These are phyloP conservation scores for Callinectes sapidus DNA, from an alignment of 2,888 invertebrate genomes.

Conservation along the genomic window DNA sequence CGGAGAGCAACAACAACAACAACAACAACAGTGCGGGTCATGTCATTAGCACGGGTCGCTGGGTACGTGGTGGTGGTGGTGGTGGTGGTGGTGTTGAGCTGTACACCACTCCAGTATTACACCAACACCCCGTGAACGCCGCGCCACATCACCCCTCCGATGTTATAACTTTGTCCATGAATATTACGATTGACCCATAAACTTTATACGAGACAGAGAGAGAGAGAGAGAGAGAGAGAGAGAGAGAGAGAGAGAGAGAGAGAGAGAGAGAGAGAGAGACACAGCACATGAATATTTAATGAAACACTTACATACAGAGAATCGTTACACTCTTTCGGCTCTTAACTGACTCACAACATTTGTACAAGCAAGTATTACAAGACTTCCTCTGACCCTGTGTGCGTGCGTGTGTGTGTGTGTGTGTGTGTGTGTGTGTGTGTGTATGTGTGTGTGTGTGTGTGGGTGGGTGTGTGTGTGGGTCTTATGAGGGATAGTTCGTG, in stretches of 20 bases:
- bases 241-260: constrained; percentile 38
- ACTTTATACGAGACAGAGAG: constrained; percentile 5
- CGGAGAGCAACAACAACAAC: neutral
- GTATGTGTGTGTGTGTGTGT: neutral
- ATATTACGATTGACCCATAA: neutral
- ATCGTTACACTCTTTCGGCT: neutral
- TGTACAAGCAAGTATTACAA: neutral
- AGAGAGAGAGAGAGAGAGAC: constrained; percentile 31
- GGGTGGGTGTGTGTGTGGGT: too few relatives aligned
- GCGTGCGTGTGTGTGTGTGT: neutral
- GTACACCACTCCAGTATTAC: neutral
- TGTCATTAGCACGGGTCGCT: neutral
- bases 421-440: neutral
- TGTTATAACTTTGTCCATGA: neutral
- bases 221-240: constrained; percentile 37
- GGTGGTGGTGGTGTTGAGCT: neutral
- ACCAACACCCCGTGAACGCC: neutral
- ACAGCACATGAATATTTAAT: neutral
- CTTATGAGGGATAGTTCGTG: too few relatives aligned
- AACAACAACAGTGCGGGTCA: neutral
- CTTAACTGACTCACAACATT: neutral
- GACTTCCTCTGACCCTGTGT: neutral
- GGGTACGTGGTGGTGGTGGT: neutral
- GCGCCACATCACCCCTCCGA: neutral
- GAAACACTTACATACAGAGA: neutral